Conservation (phyloP, 1,140 invertebrate genomes). For the Heliconius himera region DNA sequence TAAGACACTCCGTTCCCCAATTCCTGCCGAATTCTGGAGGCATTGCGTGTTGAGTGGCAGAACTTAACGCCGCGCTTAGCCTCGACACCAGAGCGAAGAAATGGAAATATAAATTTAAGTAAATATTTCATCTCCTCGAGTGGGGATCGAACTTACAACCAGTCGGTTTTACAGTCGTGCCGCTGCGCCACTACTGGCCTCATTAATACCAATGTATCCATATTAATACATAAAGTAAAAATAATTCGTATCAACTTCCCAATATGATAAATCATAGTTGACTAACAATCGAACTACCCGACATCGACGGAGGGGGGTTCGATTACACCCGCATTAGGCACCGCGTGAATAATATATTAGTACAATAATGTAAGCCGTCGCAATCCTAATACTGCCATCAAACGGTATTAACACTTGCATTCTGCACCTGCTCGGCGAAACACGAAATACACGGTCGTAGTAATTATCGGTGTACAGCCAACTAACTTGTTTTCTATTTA, state of each 20-base stretch:
- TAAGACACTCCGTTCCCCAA: too few relatives aligned
- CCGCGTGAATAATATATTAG: constrained; percentile 25
- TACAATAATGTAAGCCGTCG: constrained; percentile 35
- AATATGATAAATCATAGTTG: not conserved
- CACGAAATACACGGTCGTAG: constrained; percentile 14
- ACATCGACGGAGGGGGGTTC: not conserved
- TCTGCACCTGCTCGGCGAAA: constrained; percentile 28
- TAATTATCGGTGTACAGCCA: constrained; percentile 25
- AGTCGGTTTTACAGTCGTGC: too few relatives aligned
- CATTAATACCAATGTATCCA: not conserved
- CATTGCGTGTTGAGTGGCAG: too few relatives aligned
- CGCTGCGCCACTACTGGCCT: too few relatives aligned
- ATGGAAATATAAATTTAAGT: too few relatives aligned
- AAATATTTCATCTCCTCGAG: too few relatives aligned
- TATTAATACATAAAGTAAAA: not conserved
- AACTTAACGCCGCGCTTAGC: too few relatives aligned
- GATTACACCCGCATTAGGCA: not conserved
- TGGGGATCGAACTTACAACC: too few relatives aligned
- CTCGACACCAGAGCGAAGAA: too few relatives aligned
- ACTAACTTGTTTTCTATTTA: not conserved
- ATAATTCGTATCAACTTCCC: not conserved
- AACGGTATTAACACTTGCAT: constrained; percentile 32
- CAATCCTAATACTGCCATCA: constrained; percentile 36
- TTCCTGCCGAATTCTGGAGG: too few relatives aligned
- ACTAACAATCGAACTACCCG: not conserved